Evolutionary conservation across 2,888 invertebrate genomes (phyloP).

Genomic region (Lapara coniferarum): DNA sequence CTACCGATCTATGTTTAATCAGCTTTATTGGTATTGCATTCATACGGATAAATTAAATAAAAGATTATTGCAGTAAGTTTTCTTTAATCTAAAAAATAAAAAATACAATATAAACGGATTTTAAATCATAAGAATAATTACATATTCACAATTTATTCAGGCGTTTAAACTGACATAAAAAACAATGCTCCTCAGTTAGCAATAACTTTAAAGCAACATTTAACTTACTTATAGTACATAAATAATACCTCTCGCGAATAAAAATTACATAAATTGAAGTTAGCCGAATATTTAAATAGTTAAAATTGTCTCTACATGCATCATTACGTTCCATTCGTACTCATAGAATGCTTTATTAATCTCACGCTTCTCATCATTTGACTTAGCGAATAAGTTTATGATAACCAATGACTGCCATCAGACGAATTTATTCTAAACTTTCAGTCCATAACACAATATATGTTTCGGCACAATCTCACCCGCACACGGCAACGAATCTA

Average conservation of each 20-base stretch:
- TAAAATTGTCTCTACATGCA: slow-evolving; percentile 75
- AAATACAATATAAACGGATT: slow-evolving; percentile 83
- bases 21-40: background rate
- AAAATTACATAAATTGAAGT: slow-evolving; percentile 62
- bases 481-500: slow-evolving; percentile 21
- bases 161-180: slow-evolving; percentile 73
- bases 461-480: slow-evolving; percentile 29
- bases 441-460: slow-evolving; percentile 24
- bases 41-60: slow-evolving; percentile 6
- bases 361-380: slow-evolving; percentile 29
- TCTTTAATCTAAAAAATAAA: slow-evolving; percentile 84
- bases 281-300: slow-evolving; percentile 62
- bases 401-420: slow-evolving; percentile 9
- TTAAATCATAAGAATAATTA: slow-evolving; percentile 84
- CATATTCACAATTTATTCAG: slow-evolving; percentile 82
- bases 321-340: slow-evolving; percentile 58
- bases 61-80: slow-evolving; percentile 72
- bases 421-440: slow-evolving; percentile 21
- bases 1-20: background rate
- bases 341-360: slow-evolving; percentile 43
- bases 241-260: slow-evolving; percentile 82
- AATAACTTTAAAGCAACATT: slow-evolving; percentile 81
- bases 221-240: slow-evolving; percentile 82
- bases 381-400: slow-evolving; percentile 24
- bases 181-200: slow-evolving; percentile 76